Evolutionary conservation across 2,888 invertebrate genomes (phyloP).

Genomic region (Cepaea hortensis): DNA sequence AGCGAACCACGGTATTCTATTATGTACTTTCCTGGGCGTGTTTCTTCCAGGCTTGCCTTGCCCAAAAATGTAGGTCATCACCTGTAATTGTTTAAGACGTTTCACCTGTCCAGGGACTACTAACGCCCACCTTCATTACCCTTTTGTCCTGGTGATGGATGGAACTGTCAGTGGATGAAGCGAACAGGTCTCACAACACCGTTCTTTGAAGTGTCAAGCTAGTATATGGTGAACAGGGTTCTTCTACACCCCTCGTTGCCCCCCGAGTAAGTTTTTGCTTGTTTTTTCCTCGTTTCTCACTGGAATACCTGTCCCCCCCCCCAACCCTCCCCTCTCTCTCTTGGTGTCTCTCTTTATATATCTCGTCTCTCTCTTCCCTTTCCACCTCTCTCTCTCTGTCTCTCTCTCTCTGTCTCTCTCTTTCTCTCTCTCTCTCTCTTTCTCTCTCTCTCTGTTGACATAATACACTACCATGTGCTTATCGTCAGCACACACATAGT

Average conservation of each 20-base stretch:
- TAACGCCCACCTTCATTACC: neutral
- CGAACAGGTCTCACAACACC: neutral
- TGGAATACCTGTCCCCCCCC: neutral
- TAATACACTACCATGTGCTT: too few relatives aligned
- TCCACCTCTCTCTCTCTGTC: neutral
- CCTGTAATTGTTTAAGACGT: conserved; percentile 15
- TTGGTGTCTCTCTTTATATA: neutral
- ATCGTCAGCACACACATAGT: too few relatives aligned
- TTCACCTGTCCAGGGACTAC: neutral
- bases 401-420: neutral
- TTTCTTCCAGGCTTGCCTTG: neutral
- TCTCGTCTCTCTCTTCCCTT: neutral
- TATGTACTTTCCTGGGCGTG: too few relatives aligned
- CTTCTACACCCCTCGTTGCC: neutral
- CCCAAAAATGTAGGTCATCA: neutral
- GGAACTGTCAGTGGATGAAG: conserved; percentile 4
- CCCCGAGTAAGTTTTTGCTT: too few relatives aligned
- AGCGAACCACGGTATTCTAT: too few relatives aligned
- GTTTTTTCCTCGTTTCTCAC: neutral
- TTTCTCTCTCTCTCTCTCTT: neutral
- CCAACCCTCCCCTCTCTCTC: neutral
- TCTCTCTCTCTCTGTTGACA: neutral
- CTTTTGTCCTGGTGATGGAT: conserved; percentile 3
- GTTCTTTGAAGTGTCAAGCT: neutral
- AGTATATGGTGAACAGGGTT: neutral